These are phyloP conservation scores for Cerastis rubricosa DNA, from an alignment of 2,888 invertebrate species.

Conservation along the genomic window DNA sequence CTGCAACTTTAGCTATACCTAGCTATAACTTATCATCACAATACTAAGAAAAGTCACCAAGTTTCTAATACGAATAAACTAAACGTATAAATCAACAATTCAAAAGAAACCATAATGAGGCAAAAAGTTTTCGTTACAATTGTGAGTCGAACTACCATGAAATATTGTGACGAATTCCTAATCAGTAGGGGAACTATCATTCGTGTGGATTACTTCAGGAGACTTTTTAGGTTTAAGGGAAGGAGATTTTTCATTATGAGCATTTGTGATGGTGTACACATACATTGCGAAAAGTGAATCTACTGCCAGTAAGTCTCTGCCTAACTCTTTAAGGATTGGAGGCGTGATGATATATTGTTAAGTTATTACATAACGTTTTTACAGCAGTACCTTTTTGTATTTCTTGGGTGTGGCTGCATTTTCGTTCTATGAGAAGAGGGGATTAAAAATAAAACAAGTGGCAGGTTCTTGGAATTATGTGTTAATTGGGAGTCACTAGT, in stretches of 20 bases:
- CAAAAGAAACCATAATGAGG: slow-evolving; percentile 49
- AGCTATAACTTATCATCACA: slow-evolving; percentile 19
- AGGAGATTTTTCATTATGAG: neutral
- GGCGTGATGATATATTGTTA: neutral
- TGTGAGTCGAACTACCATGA: slow-evolving; percentile 38
- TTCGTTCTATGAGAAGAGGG: neutral
- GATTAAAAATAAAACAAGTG: neutral
- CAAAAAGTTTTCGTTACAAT: slow-evolving; percentile 54
- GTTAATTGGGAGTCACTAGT: neutral
- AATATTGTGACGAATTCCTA: slow-evolving; percentile 58
- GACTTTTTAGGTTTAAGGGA: neutral
- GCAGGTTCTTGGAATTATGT: neutral
- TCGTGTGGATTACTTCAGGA: neutral
- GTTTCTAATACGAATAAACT: slow-evolving; percentile 44
- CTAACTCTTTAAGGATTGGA: neutral
- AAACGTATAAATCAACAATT: slow-evolving; percentile 60
- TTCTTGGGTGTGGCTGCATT: neutral
- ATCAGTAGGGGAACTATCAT: slow-evolving; percentile 44
- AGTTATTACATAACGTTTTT: neutral
- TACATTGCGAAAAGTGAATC: neutral
- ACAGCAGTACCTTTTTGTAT: neutral
- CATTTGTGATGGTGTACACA: too few relatives aligned
- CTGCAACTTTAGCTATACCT: slow-evolving; percentile 4
- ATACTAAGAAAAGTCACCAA: slow-evolving; percentile 8
- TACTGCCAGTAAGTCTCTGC: neutral